Evolutionary conservation across 2,888 invertebrate species (phyloP), one percentile per base, ranked within the genome.

Genomic region (Autographa gamma): DNA sequence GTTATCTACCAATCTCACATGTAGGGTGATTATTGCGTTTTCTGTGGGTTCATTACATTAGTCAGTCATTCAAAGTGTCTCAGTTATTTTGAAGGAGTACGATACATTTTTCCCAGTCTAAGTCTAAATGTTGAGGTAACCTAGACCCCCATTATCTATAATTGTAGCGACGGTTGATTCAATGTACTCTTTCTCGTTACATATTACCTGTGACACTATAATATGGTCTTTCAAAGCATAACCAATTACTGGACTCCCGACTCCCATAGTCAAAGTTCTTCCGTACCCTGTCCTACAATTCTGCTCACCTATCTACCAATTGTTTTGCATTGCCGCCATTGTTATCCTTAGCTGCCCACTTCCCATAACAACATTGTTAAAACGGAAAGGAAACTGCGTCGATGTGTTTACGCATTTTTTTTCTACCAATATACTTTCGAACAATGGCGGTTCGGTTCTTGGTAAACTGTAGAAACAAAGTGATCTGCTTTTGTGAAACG

Each of bases 321-420:
- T 80, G 78, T 75, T 79, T 77, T 65, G 77, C 72, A 70, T 78
- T 78, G 73, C 66, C 71, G 52, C 80, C 74, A 82, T 86, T 86
- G 82, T 81, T 73, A 73, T 80, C 79, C 77, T 81, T 80, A 66
- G 76, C 65, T 80, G 74, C 66, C 66, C 79, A 83, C 82, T 89
- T 87, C 86, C 85, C 86, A 89, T 86, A 89, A 86, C 84, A 86
- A 77, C 81, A 81, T 86, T 87, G 84, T 85, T 81, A 66, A 80
- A 80, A 83, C 86, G 84, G 84, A 89, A 84, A 87, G 81, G 78
- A 81, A 81, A 81, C 75, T 56, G 59, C 71, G 62, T 72, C 67
- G 67, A 43, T 31, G 38, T 71, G 74, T 74, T 81, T 82, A 82
- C 72, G 74, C 81, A 79, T 83, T 86, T 86, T 75, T 82, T 79